Evolutionary conservation across 2,888 invertebrate genomes (phyloP), one percentile per base, ranked within the genome.

Genomic region (Phengaris alcon): DNA sequence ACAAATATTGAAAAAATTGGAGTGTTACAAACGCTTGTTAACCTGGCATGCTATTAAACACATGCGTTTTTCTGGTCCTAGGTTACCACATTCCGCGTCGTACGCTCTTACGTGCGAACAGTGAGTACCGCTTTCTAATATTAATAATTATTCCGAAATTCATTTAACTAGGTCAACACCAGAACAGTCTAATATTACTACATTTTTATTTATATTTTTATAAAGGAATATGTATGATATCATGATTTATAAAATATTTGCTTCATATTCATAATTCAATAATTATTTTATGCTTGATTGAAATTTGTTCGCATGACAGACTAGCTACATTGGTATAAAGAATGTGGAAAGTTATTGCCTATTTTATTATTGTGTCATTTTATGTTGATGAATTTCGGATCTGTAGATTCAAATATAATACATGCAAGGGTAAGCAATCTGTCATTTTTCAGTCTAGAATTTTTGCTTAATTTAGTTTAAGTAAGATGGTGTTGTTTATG

Each of bases 21-120:
- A 80, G 79, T 87, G 87, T 87, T 83, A 85, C 64, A 54, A 88
- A 84, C 79, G 92, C 91, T 92, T 92, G 85, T 89, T 93, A 92
- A 91, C 91, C 85, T 84, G 90, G 93, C 93, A 93, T 93, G 92
- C 91, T 91, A 82, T 81, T 81, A 93, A 92, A 91, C 88, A 89
- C 89, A 81, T 86, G 90, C 89, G 86, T 91, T 92, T 92, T 90
- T 92, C 87, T 91, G 86, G 86, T 89, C 89, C 89, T 94, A 95
- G 95, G 94, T 94, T 94, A 90, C 93, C 93, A 84, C 93, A 95
- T 90, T 94, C 95, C 80, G 94, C 94, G 83, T 93, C 94, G 86
- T 95, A 95, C 92, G 94, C 94, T 88, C 93, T 95, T 87, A 94
- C 93, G 87, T 95, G 95, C 89, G 94, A 95, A 94, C 95, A 95